These are phyloP conservation scores for Leptinotarsa defecta DNA, from an alignment of 1,140 invertebrate genomes.

Conservation along the genomic window DNA sequence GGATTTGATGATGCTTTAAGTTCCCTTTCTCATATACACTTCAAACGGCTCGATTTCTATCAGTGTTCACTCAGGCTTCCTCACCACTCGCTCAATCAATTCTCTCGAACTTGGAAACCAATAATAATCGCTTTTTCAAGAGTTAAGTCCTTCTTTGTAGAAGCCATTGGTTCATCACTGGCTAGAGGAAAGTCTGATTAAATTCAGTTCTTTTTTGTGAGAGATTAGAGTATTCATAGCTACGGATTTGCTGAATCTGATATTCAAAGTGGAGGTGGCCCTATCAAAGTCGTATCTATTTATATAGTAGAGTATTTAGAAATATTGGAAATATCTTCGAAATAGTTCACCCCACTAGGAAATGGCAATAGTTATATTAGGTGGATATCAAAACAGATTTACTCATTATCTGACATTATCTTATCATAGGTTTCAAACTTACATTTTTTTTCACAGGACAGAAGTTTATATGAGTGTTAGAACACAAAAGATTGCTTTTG, in stretches of 20 bases:
- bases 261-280: too few relatives aligned
- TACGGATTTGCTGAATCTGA: constrained; percentile 22
- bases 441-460: too few relatives aligned
- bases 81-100: constrained; percentile 40
- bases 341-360: too few relatives aligned
- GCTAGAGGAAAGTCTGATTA: constrained; percentile 34
- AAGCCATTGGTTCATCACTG: constrained; percentile 29
- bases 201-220: constrained; percentile 34
- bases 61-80: constrained; percentile 30
- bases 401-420: too few relatives aligned
- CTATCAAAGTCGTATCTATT: too few relatives aligned
- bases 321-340: too few relatives aligned
- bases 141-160: constrained; percentile 38
- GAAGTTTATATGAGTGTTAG: too few relatives aligned
- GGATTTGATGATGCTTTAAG: constrained; percentile 22
- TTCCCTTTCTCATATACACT: constrained; percentile 14
- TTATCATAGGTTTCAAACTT: too few relatives aligned
- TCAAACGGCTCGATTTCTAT: constrained; percentile 38
- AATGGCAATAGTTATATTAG: too few relatives aligned
- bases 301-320: too few relatives aligned
- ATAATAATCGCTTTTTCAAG: constrained; percentile 34
- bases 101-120: constrained; percentile 30
- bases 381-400: too few relatives aligned
- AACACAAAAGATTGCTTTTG: too few relatives aligned
- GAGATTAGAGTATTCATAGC: constrained; percentile 25